Percentiles rank a stretch among this genome's conserved stretches.
phyloP scores from a whole-genome alignment of 2,888 invertebrate genomes.

The Diachrysia chrysitis region DNA sequence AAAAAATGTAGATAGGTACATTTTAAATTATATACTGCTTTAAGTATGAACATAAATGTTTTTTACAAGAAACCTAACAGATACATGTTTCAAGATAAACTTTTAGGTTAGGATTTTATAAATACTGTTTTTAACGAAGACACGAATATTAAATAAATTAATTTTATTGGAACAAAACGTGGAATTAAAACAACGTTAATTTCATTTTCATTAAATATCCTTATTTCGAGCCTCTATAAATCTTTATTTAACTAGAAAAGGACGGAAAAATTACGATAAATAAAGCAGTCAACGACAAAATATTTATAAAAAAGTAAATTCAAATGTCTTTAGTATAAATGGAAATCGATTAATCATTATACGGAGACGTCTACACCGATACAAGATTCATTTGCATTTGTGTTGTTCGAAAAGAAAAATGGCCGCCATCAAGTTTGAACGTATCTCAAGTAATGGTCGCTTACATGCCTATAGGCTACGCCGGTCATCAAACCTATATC shows the following conservation, averaged over 20 bases:
- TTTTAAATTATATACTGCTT: background rate
- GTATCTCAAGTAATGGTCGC: constrained; percentile 36
- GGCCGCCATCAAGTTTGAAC: constrained; percentile 31
- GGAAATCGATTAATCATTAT: constrained; percentile 40
- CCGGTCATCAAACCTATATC: constrained; percentile 37
- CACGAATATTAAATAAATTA: background rate
- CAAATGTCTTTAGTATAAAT: constrained; percentile 22
- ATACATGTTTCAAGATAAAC: background rate
- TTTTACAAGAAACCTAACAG: background rate
- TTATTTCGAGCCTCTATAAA: no score
- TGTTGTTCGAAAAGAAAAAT: constrained; percentile 50
- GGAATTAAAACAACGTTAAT: no score
- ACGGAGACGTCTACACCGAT: constrained; percentile 16
- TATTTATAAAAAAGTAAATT: constrained; percentile 26
- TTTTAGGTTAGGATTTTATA: background rate
- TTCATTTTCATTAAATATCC: no score
- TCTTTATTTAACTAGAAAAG: background rate
- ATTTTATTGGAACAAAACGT: no score
- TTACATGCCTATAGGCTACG: constrained; percentile 21
- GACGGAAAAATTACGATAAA: background rate
- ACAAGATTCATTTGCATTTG: constrained; percentile 56
- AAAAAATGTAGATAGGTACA: background rate
- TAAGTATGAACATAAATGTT: background rate
- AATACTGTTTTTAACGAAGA: background rate
- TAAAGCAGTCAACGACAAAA: constrained; percentile 9